Base-by-base conservation (phyloP, 2,888 invertebrate genomes). In the Drosophila suboccidentalis region DNA sequence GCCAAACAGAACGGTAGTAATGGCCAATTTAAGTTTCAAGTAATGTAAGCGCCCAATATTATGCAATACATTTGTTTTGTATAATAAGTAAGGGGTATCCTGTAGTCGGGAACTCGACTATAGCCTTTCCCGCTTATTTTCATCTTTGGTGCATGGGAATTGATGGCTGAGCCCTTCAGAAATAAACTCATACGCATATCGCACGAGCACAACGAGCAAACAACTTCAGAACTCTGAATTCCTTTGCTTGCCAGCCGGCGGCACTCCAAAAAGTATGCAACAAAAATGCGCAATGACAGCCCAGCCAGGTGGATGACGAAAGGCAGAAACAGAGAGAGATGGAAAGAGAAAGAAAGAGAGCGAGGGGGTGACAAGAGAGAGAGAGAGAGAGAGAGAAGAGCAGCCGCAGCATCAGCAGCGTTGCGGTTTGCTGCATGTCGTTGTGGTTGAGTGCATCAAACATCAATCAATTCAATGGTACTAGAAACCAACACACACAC, bases 401-500 rank as follows among this genome's bases (percentile, higher is more conserved):
- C 54, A 76, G 59, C 71, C 41, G 39, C 72, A 67, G 59, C 66
- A 61, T 44, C 69, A 78, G 75, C 75, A 77, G 71, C 76, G 87
- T 68, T 87, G 89, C 72, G 85, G 87, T 82, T 82, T 77, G 74
- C 73, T 85, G 85, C 85, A 84, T 89, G 87, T 81, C 82, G 81
- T 81, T 81, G 85, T 78, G 82, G 82, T 84, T 89, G 82, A 88
- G 89, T 83, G 83, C 87, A 89, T 80, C 89, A 85, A 87, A 89
- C 89, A 85, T 85, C 85, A 85, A 85, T 85, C 85, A 85, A 89
- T 84, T 89, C 85, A 87, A 84, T 87, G 89, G 73, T 82, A 82
- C 85, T 85, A 72, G 70, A 68, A 71, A 72, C 69, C 69, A 71
- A 68, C 73, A 66, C 69, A 66, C 59, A 29, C 41, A 60, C 53